Percentiles rank a stretch among this genome's conserved stretches.
Conservation (phyloP, 1,140 invertebrate species). For the Sminthurides bifidus region DNA sequence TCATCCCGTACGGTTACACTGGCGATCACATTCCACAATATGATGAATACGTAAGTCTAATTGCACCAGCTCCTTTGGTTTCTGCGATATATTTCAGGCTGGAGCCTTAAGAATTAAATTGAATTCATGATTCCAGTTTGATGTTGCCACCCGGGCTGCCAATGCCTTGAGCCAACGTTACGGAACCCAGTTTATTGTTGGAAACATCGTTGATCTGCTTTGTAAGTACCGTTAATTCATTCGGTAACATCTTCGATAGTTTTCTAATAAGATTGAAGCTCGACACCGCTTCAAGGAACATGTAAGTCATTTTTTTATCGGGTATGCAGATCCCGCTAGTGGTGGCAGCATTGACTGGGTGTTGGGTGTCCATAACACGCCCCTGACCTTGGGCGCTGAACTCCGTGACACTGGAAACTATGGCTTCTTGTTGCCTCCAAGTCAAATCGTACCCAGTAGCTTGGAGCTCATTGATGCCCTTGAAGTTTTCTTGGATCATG, state of each 20-base stretch:
- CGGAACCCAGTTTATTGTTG: constrained; percentile 40
- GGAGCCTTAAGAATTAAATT: not conserved
- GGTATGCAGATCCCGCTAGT: not conserved
- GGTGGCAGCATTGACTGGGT: constrained; percentile 21
- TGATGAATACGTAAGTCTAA: constrained; percentile 41
- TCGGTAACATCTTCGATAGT: not conserved
- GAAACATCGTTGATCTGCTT: constrained; percentile 35
- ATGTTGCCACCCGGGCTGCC: constrained; percentile 47
- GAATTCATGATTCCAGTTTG: constrained; percentile 22
- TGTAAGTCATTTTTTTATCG: not conserved
- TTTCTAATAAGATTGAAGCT: not conserved
- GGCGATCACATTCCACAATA: constrained; percentile 42
- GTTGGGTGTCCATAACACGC: constrained; percentile 6
- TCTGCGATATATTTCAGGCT: not conserved
- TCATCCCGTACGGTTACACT: constrained; percentile 44
- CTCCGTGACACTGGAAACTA: constrained; percentile 13
- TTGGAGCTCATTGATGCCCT: constrained; percentile 20
- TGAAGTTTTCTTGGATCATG: constrained; percentile 7
- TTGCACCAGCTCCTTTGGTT: not conserved
- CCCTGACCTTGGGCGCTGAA: constrained; percentile 4
- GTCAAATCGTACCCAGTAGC: constrained; percentile 15
- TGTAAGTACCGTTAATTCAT: not conserved
- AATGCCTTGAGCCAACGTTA: constrained; percentile 9
- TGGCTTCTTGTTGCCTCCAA: constrained; percentile 14
- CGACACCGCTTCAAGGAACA: not conserved